Conservation (phyloP, 2,888 invertebrate genomes). For the Campopleginae sp. region DNA sequence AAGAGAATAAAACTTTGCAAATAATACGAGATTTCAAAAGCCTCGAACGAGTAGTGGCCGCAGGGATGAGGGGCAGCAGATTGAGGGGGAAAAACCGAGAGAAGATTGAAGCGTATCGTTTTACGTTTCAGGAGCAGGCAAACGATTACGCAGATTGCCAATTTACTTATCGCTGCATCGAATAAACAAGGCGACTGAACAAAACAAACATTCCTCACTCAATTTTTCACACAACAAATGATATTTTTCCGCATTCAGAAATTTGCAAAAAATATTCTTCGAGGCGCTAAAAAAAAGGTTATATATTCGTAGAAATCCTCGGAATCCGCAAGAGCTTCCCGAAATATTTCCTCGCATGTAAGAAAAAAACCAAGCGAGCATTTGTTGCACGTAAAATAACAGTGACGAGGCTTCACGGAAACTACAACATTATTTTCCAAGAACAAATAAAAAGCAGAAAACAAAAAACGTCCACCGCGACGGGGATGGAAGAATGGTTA, state of each 20-base stretch:
- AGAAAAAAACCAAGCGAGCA: not conserved
- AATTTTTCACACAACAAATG: not conserved
- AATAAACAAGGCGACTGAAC: not conserved
- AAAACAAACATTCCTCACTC: not conserved
- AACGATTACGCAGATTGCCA: conserved; percentile 28
- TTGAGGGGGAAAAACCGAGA: not conserved
- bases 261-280: not conserved
- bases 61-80: not conserved
- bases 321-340: not conserved
- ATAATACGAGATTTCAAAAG: not conserved
- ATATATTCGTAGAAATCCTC: no score
- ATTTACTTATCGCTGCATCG: conserved; percentile 10
- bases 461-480: not conserved
- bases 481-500: conserved; percentile 25
- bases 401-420: not conserved
- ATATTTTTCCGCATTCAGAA: not conserved
- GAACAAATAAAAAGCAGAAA: not conserved
- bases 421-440: not conserved
- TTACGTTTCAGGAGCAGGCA: not conserved
- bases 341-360: not conserved
- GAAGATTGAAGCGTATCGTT: not conserved
- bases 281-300: no score
- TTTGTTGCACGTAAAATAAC: conserved; percentile 26
- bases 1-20: conserved; percentile 19
- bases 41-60: not conserved